Conservation (phyloP, 2,113 vertebrate species). For the Barbus barbus region DNA sequence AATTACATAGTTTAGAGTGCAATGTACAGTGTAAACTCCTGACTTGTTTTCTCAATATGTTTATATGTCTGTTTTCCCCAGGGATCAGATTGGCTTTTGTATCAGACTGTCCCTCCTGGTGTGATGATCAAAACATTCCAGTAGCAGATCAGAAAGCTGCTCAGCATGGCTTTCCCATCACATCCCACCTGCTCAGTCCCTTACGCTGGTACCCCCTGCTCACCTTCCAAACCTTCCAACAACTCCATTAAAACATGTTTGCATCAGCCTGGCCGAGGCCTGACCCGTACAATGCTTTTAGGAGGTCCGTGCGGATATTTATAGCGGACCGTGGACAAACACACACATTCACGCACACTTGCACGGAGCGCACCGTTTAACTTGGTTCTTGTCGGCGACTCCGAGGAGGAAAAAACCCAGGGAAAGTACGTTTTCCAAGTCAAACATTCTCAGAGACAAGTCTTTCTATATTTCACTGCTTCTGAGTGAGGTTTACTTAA, state of each 20-base stretch:
- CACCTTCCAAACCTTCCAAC: constrained; percentile 37
- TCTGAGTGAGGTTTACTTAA: constrained; percentile 73
- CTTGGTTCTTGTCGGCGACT: constrained; percentile 16
- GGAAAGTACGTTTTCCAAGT: constrained; percentile 68
- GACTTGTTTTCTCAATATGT: not conserved
- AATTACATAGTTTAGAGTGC: not conserved
- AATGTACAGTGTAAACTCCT: not conserved
- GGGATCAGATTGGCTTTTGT: constrained; percentile 19
- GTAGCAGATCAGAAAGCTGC: constrained; percentile 8
- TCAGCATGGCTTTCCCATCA: constrained; percentile 55
- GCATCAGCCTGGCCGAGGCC: constrained; percentile 42
- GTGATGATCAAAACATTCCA: constrained; percentile 34
- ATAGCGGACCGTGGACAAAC: constrained; percentile 46
- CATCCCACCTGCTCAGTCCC: constrained; percentile 39
- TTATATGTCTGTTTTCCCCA: constrained; percentile 23
- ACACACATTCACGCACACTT: constrained; percentile 36
- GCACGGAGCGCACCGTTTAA: not conserved
- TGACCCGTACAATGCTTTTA: constrained; percentile 48
- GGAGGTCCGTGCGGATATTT: constrained; percentile 55
- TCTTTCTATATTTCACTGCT: constrained; percentile 74
- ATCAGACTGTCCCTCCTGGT: constrained; percentile 17
- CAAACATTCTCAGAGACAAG: constrained; percentile 74
- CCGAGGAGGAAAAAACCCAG: constrained; percentile 46
- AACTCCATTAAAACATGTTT: constrained; percentile 17
- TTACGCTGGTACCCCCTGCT: constrained; percentile 32